A percentile compares a stretch with the other conserved stretches of the same genome.
phyloP scores from a whole-genome alignment of 2,888 invertebrate genomes.

The Apamea monoglypha region DNA sequence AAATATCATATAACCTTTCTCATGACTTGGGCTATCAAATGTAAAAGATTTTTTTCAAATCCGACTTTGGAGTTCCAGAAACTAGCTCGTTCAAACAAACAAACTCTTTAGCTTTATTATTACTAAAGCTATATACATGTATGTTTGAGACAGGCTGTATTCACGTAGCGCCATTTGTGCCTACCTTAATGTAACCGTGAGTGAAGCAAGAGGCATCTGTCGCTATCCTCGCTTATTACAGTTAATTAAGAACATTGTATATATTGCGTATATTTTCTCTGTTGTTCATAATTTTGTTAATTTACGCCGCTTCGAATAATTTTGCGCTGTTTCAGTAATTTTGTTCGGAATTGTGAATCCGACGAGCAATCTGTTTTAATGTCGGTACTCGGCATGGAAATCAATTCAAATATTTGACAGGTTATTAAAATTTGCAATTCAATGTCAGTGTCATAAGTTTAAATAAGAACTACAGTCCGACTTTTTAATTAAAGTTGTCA shows the following conservation, averaged over 20 bases:
- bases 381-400: not conserved
- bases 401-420: not conserved
- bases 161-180: conserved; percentile 20
- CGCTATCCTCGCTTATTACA: conserved; percentile 40
- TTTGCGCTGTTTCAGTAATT: not conserved
- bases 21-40: not conserved
- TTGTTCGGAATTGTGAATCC: conserved; percentile 1
- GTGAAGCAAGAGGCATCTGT: conserved; percentile 30
- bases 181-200: conserved; percentile 23
- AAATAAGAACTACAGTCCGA: not conserved
- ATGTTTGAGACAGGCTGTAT: conserved; percentile 19
- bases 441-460: conserved; percentile 8
- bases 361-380: conserved; percentile 8
- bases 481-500: no score
- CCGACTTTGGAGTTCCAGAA: no score
- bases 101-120: no score
- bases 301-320: conserved; percentile 10
- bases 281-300: conserved; percentile 38
- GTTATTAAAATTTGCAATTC: conserved; percentile 24
- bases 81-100: no score
- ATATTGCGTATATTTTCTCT: conserved; percentile 30
- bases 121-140: conserved; percentile 2
- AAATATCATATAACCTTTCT: not conserved
- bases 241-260: conserved; percentile 50
- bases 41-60: no score